phyloP scores from a whole-genome alignment of 2,888 invertebrate species.

The Mesorhabditis spiculigera region DNA sequence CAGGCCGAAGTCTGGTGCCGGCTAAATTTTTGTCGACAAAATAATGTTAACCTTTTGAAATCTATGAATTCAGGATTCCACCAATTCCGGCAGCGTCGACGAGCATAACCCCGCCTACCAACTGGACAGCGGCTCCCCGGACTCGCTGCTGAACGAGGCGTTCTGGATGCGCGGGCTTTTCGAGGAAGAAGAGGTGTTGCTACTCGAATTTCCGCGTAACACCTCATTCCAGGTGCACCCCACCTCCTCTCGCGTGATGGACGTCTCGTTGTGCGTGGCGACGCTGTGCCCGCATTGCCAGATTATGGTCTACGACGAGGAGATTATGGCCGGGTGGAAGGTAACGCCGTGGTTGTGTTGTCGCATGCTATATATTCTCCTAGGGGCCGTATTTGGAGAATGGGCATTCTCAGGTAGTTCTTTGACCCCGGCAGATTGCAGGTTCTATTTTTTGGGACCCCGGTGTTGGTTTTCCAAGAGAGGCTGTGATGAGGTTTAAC shows the following conservation, averaged over 20 bases:
- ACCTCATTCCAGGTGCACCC: background rate
- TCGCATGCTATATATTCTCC: too few relatives aligned
- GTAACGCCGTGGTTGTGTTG: conserved; percentile 53
- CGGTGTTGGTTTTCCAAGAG: too few relatives aligned
- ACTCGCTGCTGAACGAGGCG: conserved; percentile 35
- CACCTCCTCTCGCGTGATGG: conserved; percentile 14
- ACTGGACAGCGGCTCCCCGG: conserved; percentile 41
- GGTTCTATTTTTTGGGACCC: too few relatives aligned
- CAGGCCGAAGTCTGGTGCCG: background rate
- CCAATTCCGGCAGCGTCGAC: conserved; percentile 16
- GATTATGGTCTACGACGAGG: conserved; percentile 86
- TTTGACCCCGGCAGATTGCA: too few relatives aligned
- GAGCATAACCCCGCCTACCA: conserved; percentile 43
- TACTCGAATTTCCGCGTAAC: background rate
- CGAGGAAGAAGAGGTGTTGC: conserved; percentile 14
- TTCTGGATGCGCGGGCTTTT: conserved; percentile 42
- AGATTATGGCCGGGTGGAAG: conserved; percentile 98
- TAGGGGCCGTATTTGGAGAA: too few relatives aligned
- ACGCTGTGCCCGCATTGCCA: conserved; percentile 66
- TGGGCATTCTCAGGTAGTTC: too few relatives aligned
- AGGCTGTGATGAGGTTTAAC: too few relatives aligned
- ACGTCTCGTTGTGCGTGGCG: conserved; percentile 75
- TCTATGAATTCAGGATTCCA: background rate
- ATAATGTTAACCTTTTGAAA: background rate
- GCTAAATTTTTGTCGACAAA: background rate